Evolutionary conservation across 2,797 vertebrate species (phyloP).

Genomic region (Masticophis lateralis): DNA sequence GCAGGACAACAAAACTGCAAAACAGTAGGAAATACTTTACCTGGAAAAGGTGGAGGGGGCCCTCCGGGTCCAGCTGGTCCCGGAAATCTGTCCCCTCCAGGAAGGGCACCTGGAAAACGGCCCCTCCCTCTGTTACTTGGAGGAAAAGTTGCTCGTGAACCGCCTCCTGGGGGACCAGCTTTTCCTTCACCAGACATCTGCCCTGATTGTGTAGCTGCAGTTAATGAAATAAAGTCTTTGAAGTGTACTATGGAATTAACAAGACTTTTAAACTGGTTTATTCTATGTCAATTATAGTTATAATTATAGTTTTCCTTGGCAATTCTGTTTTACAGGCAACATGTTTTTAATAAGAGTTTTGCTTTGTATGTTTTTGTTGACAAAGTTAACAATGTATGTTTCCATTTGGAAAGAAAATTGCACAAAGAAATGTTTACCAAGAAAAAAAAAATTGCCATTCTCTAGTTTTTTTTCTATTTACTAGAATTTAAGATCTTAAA

Average conservation of each 20-base stretch:
- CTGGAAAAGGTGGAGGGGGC: slow-evolving; percentile 92
- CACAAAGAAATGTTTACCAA: neutral
- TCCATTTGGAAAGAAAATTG: neutral
- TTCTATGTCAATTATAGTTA: neutral
- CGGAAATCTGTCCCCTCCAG: slow-evolving; percentile 93
- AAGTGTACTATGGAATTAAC: neutral
- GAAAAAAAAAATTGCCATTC: neutral
- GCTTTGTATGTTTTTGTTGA: neutral
- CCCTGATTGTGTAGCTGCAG: slow-evolving; percentile 89
- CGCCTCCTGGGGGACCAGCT: slow-evolving; percentile 92
- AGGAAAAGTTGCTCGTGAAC: slow-evolving; percentile 87
- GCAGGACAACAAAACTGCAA: slow-evolving; percentile 51
- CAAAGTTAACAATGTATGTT: neutral
- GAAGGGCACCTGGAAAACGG: slow-evolving; percentile 90
- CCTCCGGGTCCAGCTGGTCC: slow-evolving; percentile 93
- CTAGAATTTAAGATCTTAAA: neutral
- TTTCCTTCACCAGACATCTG: slow-evolving; percentile 99
- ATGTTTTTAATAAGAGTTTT: neutral
- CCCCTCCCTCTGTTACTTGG: slow-evolving; percentile 89
- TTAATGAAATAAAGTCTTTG: slow-evolving; percentile 2
- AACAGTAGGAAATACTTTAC: slow-evolving; percentile 67
- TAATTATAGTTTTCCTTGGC: neutral
- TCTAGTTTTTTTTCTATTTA: neutral
- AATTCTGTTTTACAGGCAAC: neutral
- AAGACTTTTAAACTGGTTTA: neutral